phyloP scores from a whole-genome alignment of 2,797 vertebrate genomes.

The Bryconaethiops microstoma region DNA sequence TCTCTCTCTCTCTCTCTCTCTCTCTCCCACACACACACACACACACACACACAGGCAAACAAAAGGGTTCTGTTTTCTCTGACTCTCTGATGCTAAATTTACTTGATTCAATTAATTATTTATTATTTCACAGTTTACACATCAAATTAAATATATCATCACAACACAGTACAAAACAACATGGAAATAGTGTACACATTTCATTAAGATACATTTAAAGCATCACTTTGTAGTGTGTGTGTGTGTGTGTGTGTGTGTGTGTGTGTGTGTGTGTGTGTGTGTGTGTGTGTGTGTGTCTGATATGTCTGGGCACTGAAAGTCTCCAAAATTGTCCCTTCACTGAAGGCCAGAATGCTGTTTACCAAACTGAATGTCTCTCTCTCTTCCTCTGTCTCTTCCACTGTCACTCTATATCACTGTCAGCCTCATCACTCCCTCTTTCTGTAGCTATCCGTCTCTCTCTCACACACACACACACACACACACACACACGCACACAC shows the following conservation, averaged over 20 bases:
- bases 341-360: not conserved
- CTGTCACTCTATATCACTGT: not conserved
- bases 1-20: no score
- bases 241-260: constrained; percentile 27
- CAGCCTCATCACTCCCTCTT: not conserved
- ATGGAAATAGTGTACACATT: no score
- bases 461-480: not conserved
- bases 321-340: not conserved
- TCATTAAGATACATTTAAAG: no score
- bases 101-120: not conserved
- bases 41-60: constrained; percentile 1
- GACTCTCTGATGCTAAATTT: not conserved
- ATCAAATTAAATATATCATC: no score
- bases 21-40: no score
- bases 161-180: no score
- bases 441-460: not conserved
- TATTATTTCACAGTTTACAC: not conserved
- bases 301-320: not conserved
- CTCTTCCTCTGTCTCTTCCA: not conserved
- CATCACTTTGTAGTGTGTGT: constrained; percentile 27
- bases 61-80: constrained; percentile 40
- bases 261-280: not conserved
- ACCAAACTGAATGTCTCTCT: not conserved
- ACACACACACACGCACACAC: no score
- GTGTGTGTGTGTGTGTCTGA: not conserved